Conservation (phyloP, 1,140 invertebrate genomes). For the Lerema accius region DNA sequence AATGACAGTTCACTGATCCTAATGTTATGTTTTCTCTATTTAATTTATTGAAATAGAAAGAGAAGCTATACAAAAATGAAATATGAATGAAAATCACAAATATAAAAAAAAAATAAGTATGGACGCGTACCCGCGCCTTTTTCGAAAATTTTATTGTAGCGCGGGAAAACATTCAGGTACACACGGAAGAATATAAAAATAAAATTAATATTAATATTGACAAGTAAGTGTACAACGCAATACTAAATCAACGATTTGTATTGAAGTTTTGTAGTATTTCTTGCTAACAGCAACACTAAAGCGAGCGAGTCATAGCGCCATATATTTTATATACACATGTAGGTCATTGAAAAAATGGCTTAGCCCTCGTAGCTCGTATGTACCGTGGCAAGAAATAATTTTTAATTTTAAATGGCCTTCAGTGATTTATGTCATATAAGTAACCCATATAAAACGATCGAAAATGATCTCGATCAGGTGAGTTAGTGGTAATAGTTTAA, state of each 20-base stretch:
- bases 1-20: too few relatives aligned
- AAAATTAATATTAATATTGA: background rate
- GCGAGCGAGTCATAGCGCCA: conserved; percentile 1
- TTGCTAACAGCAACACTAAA: conserved; percentile 31
- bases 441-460: conserved; percentile 78
- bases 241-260: conserved; percentile 13
- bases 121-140: too few relatives aligned
- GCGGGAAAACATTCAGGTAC: background rate
- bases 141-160: too few relatives aligned
- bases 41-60: too few relatives aligned
- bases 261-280: background rate
- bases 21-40: too few relatives aligned
- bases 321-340: conserved; percentile 33
- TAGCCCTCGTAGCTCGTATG: conserved; percentile 76
- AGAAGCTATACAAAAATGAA: too few relatives aligned
- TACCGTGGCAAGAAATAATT: conserved; percentile 79
- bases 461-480: conserved; percentile 81
- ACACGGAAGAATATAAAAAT: background rate
- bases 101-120: too few relatives aligned
- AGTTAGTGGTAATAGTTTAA: conserved; percentile 70
- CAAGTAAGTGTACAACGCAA: background rate
- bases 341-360: conserved; percentile 83
- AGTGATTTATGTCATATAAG: conserved; percentile 82
- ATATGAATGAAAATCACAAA: too few relatives aligned
- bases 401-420: conserved; percentile 83